Percentiles rank a stretch among this genome's conserved stretches.
Evolutionary conservation across 2,797 vertebrate genomes (phyloP).

Genomic region (Buceros bicornis): DNA sequence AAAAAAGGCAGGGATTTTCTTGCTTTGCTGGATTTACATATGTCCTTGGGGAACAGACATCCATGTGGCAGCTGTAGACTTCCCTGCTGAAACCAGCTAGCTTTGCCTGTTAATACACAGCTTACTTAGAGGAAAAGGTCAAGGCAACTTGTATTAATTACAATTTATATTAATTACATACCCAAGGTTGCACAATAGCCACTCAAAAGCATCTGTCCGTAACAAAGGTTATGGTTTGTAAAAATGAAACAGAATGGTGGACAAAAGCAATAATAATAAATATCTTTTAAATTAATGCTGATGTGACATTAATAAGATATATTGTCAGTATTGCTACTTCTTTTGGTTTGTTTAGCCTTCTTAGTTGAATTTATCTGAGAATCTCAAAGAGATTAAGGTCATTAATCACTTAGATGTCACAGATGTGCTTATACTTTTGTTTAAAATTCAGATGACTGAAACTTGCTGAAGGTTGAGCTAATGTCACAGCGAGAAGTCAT

Average conservation of each 20-base stretch:
- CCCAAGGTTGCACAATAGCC: background rate
- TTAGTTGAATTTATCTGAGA: background rate
- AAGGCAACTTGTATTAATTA: constrained; percentile 23
- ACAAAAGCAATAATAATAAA: background rate
- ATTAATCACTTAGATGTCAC: background rate
- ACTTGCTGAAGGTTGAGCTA: background rate
- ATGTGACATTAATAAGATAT: background rate
- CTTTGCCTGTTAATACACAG: background rate
- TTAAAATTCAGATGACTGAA: background rate
- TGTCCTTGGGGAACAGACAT: constrained; percentile 30
- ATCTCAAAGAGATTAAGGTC: background rate
- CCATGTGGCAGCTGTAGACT: background rate
- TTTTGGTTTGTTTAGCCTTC: background rate
- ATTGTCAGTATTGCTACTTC: background rate
- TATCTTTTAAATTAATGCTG: background rate
- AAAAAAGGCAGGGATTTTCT: background rate
- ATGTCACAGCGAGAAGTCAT: background rate
- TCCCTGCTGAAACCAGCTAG: background rate
- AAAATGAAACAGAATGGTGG: background rate
- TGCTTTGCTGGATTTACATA: constrained; percentile 32
- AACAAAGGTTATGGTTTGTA: background rate
- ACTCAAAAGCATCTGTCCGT: background rate
- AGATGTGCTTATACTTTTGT: background rate
- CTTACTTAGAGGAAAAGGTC: constrained; percentile 40
- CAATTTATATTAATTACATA: background rate